Evolutionary conservation across 2,888 invertebrate genomes (phyloP), one percentile per base, ranked within the genome.

Genomic region (Calephelis perditalis): DNA sequence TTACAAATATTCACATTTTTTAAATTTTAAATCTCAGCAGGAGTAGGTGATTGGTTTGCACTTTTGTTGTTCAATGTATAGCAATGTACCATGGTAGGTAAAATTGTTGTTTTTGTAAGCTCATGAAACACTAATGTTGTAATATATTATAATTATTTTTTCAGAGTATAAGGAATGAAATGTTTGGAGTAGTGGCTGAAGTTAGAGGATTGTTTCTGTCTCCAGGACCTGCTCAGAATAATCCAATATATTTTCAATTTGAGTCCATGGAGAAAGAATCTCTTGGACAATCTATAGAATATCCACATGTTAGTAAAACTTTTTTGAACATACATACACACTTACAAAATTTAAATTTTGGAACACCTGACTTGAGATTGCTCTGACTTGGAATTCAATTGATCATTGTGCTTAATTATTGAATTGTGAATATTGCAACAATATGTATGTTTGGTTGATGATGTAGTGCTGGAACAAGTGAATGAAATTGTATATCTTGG

Each of bases 81-180:
- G 26, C 26, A 26, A 26, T 26, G 26, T 15, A 15, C 15, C 15
- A 15, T 15, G 15, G 1, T 15, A 15, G 15, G n/a, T n/a, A n/a
- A n/a, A n/a, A 15, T 15, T 26, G 26, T 26, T 26, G 3, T 2
- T 26, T 3, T 26, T 26, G 4, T 26, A 26, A 4, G 26, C 26
- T 26, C 26, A 26, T 26, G 26, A 26, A 26, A 26, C 12, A 56
- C 6, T 7, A 37, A 12, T n/a, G 11, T 58, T 54, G 37, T 40
- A 26, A 1, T 35, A 8, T 47, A 8, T 26, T 40, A 56, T 56
- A 36, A 35, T 58, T 26, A 26, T 26, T 26, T 55, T 65, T 65
- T 37, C 68, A 79, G 79, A 72, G 70, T 35, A 63, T 80, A 92
- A 59, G 93, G 91, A 73, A 80, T 76, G 67, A 94, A 94, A 72